Conservation (phyloP, 1,140 invertebrate species). For the Drosophila sturtevanti region DNA sequence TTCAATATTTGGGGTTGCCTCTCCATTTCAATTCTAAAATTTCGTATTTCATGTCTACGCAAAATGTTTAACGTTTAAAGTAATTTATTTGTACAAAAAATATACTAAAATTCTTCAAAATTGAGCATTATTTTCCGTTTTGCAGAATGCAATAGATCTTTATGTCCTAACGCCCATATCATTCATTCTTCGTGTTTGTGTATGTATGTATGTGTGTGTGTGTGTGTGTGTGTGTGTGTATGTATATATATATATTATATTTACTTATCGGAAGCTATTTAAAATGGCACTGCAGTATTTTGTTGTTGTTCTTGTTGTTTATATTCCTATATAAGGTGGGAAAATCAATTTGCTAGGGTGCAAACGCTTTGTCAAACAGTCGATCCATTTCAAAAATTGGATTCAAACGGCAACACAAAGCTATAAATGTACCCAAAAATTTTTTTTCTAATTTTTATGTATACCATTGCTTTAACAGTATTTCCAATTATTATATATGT, state of each 20-base stretch:
- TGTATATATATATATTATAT: constrained; percentile 54
- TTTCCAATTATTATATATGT: constrained; percentile 27
- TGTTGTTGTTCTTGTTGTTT: constrained; percentile 44
- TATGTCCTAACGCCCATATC: neutral
- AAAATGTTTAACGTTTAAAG: too few species aligned
- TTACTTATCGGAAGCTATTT: constrained; percentile 82
- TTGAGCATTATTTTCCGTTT: too few species aligned
- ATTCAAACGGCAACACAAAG: constrained; percentile 22
- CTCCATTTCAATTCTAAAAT: too few species aligned
- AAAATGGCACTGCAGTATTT: constrained; percentile 83
- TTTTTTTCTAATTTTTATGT: constrained; percentile 2
- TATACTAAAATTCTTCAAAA: too few species aligned
- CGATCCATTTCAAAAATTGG: constrained; percentile 9
- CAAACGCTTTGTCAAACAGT: constrained; percentile 29
- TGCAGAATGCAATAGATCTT: too few species aligned
- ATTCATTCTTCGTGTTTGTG: too few species aligned
- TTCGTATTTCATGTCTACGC: too few species aligned
- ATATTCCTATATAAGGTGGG: constrained; percentile 82
- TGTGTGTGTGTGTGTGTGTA: constrained; percentile 42
- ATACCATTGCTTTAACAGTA: constrained; percentile 18
- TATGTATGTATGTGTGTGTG: too few species aligned
- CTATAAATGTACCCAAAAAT: constrained; percentile 36
- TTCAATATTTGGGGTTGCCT: too few species aligned
- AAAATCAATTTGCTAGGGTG: constrained; percentile 79
- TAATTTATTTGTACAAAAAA: too few species aligned